A percentile compares a stretch with the other conserved stretches of the same genome.
Conservation (phyloP, 1,140 invertebrate species). For the Zaprionus gabonicus region DNA sequence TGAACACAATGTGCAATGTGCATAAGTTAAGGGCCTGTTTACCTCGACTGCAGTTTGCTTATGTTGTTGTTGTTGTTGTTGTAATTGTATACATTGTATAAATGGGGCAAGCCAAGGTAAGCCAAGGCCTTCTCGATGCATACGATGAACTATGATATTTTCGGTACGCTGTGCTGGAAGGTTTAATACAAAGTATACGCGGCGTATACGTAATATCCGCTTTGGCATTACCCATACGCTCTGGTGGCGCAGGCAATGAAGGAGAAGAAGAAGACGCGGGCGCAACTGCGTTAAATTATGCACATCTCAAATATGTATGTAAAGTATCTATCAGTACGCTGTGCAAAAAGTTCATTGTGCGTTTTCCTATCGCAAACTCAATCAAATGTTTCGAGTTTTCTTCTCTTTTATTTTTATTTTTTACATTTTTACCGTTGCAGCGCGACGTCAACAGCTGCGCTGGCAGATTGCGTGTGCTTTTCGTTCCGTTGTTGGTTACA, state of each 20-base stretch:
- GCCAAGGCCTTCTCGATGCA: slow-evolving; percentile 41
- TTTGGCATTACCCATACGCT: slow-evolving; percentile 66
- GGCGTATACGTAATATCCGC: slow-evolving; percentile 50
- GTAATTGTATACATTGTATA: slow-evolving; percentile 66
- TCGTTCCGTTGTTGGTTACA: slow-evolving; percentile 68
- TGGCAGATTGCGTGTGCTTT: slow-evolving; percentile 60
- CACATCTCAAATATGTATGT: slow-evolving; percentile 58
- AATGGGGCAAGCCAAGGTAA: slow-evolving; percentile 56
- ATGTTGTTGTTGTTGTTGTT: slow-evolving; percentile 47
- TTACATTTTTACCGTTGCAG: slow-evolving; percentile 31
- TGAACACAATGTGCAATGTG: slow-evolving; percentile 46
- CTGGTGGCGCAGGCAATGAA: neutral
- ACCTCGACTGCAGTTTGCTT: neutral
- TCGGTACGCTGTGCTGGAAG: neutral
- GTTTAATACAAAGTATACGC: slow-evolving; percentile 10
- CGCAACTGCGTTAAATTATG: slow-evolving; percentile 52
- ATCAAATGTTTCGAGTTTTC: slow-evolving; percentile 66
- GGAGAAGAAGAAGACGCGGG: neutral
- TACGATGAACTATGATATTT: slow-evolving; percentile 54
- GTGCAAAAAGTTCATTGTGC: slow-evolving; percentile 63
- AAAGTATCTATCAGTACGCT: slow-evolving; percentile 41
- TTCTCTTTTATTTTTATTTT: slow-evolving; percentile 4
- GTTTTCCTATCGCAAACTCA: slow-evolving; percentile 65
- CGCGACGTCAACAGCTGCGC: slow-evolving; percentile 39
- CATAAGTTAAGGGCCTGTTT: slow-evolving; percentile 70